Conservation (phyloP, 2,113 vertebrate genomes). For the Myrmecophaga tridactyla region DNA sequence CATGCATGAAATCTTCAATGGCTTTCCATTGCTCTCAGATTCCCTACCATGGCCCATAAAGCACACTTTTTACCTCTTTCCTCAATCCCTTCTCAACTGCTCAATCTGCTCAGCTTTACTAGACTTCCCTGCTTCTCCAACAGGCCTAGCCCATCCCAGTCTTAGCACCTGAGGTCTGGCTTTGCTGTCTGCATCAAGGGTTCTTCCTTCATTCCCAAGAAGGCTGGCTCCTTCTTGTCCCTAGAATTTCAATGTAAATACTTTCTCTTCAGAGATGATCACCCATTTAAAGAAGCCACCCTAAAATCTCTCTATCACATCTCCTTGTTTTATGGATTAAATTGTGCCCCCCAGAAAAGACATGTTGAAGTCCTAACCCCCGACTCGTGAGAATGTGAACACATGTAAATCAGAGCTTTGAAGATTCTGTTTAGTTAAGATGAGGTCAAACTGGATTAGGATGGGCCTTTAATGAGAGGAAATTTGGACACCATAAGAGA, state of each 20-base stretch:
- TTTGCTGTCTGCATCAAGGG: background rate
- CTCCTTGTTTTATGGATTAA: too few species aligned
- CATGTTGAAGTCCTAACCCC: too few species aligned
- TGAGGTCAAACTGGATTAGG: too few species aligned
- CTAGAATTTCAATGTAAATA: background rate
- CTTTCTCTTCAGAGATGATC: background rate
- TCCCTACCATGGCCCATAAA: background rate
- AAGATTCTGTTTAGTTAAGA: too few species aligned
- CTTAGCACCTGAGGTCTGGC: background rate
- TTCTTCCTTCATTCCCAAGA: background rate
- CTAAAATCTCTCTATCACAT: background rate
- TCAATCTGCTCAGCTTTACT: background rate
- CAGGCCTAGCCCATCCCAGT: background rate
- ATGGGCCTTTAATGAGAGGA: too few species aligned
- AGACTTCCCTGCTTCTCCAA: background rate
- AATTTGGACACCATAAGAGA: too few species aligned
- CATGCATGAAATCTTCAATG: background rate
- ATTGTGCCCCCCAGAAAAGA: too few species aligned
- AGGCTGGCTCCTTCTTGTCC: background rate
- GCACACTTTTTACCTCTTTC: too few species aligned
- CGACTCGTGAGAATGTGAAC: too few species aligned
- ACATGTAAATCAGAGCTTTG: too few species aligned
- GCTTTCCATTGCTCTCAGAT: background rate
- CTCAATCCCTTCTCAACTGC: background rate
- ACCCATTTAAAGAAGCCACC: background rate